Evolutionary conservation across 1,140 invertebrate genomes (phyloP).

Genomic region (Polypedilum vanderplanki): DNA sequence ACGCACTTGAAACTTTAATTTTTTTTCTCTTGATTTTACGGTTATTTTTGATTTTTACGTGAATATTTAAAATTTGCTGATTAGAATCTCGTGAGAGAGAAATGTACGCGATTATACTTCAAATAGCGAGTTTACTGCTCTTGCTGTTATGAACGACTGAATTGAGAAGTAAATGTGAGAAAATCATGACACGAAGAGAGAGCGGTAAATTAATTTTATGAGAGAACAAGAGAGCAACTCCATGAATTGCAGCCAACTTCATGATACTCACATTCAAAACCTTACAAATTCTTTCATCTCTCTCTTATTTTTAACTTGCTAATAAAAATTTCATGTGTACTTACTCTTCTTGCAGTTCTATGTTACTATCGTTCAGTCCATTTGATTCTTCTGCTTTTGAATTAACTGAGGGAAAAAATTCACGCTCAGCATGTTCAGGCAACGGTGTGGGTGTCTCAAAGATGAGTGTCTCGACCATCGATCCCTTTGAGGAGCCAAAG

Average conservation of each 20-base stretch:
- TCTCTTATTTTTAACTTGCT: background rate
- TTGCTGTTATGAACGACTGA: background rate
- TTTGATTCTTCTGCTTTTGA: conserved; percentile 34
- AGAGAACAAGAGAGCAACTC: background rate
- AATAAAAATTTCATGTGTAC: conserved; percentile 37
- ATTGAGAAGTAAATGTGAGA: background rate
- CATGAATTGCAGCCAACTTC: background rate
- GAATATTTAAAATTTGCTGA: background rate
- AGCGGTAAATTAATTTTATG: background rate
- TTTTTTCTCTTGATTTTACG: background rate
- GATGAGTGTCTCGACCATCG: conserved; percentile 89
- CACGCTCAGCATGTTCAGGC: conserved; percentile 57
- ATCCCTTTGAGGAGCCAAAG: conserved; percentile 86
- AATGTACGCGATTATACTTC: background rate
- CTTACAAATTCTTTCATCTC: background rate
- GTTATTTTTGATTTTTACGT: background rate
- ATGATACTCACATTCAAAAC: background rate
- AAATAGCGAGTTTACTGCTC: background rate
- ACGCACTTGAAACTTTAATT: background rate
- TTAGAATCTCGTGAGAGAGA: background rate
- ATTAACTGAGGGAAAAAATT: conserved; percentile 35
- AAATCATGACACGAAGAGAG: background rate
- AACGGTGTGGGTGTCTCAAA: conserved; percentile 73
- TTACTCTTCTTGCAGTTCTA: conserved; percentile 52
- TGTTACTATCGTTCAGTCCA: conserved; percentile 41